Base-by-base conservation (phyloP, 2,888 invertebrate genomes). In the Eremobia ochroleuca region DNA sequence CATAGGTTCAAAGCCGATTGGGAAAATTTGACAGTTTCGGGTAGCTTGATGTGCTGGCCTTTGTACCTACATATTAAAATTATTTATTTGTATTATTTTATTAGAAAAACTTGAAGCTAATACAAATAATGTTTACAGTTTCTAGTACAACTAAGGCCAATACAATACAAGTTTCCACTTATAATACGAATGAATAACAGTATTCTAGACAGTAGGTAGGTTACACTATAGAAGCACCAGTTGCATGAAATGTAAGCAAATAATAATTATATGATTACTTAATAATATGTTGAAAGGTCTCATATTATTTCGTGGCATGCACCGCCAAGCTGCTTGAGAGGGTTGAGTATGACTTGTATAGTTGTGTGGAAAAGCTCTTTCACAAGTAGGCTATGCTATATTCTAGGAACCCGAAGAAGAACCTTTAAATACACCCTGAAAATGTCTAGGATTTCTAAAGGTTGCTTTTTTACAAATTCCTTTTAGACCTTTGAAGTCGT, bases 401-500 rank as follows among this genome's bases (percentile, higher is more conserved):
- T 67, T 31, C 28, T 62, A 70, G 21, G 25, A n/a, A n/a, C 2
- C 1, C 0, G 18, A 34, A 73, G 4, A 34, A 34, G 0, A 61
- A 18, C 18, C 4, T 31, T 28, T 25, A 3, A 73, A 59, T 49
- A 74, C 4, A 28, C 2, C 11, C 58, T 37, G n/a, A 11, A n/a
- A 49, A 40, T 3, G 4, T 59, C 18, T 76, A 9, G 25, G 18
- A 52, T 71, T 52, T 9, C 28, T 25, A n/a, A n/a, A 34, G 34
- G 8, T 34, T 46, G 2, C 18, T 34, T 46, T 13, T 72, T 73
- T 37, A 55, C 4, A n/a, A 25, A 64, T 64, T 18, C 25, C 55
- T 43, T 77, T 76, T 64, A n/a, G 28, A 46, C 21, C 37, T 58
- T 65, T 64, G 28, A 40, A 15, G 34, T 40, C 46, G 37, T 49